Evolutionary conservation across 2,797 vertebrate species (phyloP), one percentile per base, ranked within the genome.

Genomic region (Acanthopagrus latus): DNA sequence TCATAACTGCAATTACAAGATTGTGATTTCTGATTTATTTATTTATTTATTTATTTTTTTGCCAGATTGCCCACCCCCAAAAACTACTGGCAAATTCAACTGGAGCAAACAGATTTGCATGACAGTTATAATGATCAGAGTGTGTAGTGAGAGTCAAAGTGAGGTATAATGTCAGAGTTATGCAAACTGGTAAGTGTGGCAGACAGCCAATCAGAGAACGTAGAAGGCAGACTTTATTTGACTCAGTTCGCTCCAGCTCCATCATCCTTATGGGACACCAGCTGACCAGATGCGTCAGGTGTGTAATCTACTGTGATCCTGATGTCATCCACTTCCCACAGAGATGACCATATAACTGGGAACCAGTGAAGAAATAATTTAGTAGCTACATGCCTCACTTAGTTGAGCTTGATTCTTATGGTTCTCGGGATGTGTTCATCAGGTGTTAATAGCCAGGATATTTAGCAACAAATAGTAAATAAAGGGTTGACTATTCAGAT

Each of bases 201-300:
- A 78, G 50, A 55, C 4, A 7, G 41, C 48, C 29, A 21, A 23
- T 74, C 25, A 29, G 46, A 68, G 62, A 29, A 65, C 29, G 23
- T 11, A 70, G 52, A 29, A 71, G 46, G 33, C 52, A 27, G 51
- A 68, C 41, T 38, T 63, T 12, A 58, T 80, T 29, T 66, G 58
- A 76, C 71, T 76, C 56, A 27, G 23, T n/a, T 43, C 6, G 16
- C 68, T 76, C 41, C 52, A 56, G 51, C 33, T 64, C 13, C 18
- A 18, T 58, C 43, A 25, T 60, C 51, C 47, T 74, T 38, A 25
- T 2, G 60, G 75, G 58, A 76, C 47, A 41, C 55, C 70, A 75
- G 78, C 82, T 74, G 66, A 63, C 48, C 62, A 21, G 27, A 74
- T 58, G 52, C 3, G n/a, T 80, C 71, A 80, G 60, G 38, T 77